Base-by-base conservation (phyloP, 2,888 invertebrate genomes). In the Acrobasis consociella region DNA sequence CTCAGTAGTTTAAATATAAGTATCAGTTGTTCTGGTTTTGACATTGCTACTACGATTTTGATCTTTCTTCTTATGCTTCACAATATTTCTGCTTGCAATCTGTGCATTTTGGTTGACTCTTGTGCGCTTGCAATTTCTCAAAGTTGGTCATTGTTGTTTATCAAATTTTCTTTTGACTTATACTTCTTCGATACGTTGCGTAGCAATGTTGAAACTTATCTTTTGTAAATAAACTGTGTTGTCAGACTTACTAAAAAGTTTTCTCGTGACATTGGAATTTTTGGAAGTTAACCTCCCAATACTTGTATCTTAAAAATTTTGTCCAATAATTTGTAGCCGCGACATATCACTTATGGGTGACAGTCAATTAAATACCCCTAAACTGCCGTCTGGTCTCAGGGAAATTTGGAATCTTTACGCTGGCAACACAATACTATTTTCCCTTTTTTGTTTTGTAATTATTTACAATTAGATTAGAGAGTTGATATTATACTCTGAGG, bases 171-270 rank as follows among this genome's bases (percentile, higher is more conserved):
- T 63, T 64, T 66, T 31, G 53, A n/a, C n/a, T n/a, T n/a, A 64
- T 63, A 67, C 66, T 72, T 68, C 67, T 72, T 70, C 15, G 7
- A 65, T 73, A 63, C 72, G 71, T 67, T 68, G 67, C 69, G 88
- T 91, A 89, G 89, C 92, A 92, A 92, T 91, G 92, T 91, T 90
- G 78, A 90, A 91, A 91, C 89, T 83, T 70, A 67, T 72, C 62
- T 70, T 73, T 76, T 83, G 77, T 84, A 80, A 70, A 79, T 81
- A 81, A 71, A 68, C 69, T 80, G 86, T 91, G 87, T 90, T 89
- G 88, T 89, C 89, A 86, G 87, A 71, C 69, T 69, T 73, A 66
- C 72, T 60, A 67, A 67, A 65, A 66, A 65, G 64, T 62, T 13
- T 67, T 63, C 62, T 62, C 62, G 65, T 51, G 53, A 64, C 64